These are phyloP conservation scores for Scomber colias DNA, from an alignment of 2,113 vertebrate species.

Conservation along the genomic window DNA sequence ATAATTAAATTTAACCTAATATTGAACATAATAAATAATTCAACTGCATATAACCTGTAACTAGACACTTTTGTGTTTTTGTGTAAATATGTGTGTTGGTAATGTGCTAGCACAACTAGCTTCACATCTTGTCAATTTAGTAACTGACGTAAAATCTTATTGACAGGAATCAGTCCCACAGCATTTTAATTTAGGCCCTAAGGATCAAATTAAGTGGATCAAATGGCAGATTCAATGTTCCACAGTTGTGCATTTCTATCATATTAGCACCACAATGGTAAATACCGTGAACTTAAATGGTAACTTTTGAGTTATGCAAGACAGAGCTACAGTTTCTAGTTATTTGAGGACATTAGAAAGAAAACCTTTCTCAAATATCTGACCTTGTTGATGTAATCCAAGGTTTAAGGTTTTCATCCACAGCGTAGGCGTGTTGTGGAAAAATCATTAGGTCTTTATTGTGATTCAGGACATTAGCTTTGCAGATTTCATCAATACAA, in stretches of 20 bases:
- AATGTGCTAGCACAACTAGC: too few relatives aligned
- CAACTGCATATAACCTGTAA: too few relatives aligned
- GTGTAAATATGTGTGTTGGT: neutral
- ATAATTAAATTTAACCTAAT: too few relatives aligned
- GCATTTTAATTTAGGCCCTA: neutral
- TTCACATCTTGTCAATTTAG: neutral
- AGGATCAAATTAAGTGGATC: neutral
- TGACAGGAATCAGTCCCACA: neutral
- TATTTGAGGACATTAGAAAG: neutral
- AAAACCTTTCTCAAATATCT: neutral
- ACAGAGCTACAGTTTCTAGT: neutral
- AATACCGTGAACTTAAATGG: neutral
- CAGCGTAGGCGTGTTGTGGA: neutral
- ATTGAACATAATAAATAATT: too few relatives aligned
- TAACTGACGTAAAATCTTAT: neutral
- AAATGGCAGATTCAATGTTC: too few relatives aligned
- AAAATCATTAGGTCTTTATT: neutral
- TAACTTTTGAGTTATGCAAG: neutral
- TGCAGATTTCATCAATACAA: conserved; percentile 23
- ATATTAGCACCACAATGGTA: neutral
- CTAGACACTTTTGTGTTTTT: neutral
- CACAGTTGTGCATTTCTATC: neutral
- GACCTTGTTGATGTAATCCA: conserved; percentile 18
- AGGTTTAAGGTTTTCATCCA: conserved; percentile 20
- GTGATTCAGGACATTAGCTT: conserved; percentile 21